Base-by-base conservation (phyloP, 1,140 invertebrate species). In the Calosoma granatense region DNA sequence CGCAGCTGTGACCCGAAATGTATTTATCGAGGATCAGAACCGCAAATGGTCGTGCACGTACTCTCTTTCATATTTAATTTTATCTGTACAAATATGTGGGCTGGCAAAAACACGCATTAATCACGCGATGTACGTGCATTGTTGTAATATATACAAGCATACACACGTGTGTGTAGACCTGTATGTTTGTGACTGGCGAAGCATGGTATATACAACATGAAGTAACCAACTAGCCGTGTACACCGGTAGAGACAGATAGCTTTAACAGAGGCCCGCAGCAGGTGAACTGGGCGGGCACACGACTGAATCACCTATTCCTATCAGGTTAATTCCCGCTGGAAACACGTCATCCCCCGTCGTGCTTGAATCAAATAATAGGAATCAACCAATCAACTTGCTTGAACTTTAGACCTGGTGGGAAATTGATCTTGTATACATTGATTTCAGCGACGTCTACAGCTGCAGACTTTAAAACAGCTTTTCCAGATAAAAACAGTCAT, bases 11-110 rank as follows among this genome's bases (percentile, higher is more conserved):
- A 47, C 41, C n/a, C 41, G 15, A 47, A 12, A 47, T 47, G 41
- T 47, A 47, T 47, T 47, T 47, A 47, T 47, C 41, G 41, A 17
- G 41, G 17, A 47, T 47, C 17, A 47, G 17, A 47, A 47, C 41
- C 41, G 17, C 41, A 47, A 47, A 47, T 47, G 9, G 9, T 9
- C 41, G 17, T 47, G 9, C 41, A 17, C 17, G 41, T 12, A 12
- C 41, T 6, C 41, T 47, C 41, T 47, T 47, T 47, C 41, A 17
- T 17, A 47, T 47, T 47, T 47, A 9, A 47, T 47, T 47, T 47
- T 47, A 47, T 47, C 41, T 17, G 15, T 47, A 47, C 41, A 12
- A 47, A 47, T 47, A 47, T 47, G 9, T 17, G 9, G 41, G 17
- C 41, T 3, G 17, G 9, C 41, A 17, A 12, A 47, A 47, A 47